These are phyloP conservation scores for Pterocles orientalis DNA, from an alignment of 2,113 vertebrate genomes.

Conservation along the genomic window DNA sequence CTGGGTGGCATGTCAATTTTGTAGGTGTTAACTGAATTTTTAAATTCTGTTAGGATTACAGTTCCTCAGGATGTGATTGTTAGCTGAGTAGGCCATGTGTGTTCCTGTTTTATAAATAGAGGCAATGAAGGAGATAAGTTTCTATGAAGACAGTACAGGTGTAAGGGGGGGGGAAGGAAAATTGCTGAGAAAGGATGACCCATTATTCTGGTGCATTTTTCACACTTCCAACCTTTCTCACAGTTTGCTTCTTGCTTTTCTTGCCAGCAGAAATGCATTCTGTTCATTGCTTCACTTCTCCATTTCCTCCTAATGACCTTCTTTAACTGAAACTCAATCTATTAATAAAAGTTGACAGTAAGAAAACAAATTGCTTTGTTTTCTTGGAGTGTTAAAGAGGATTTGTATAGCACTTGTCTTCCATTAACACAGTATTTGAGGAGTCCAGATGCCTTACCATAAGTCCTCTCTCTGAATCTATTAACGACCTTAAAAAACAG, in stretches of 20 bases:
- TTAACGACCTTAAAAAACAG: neutral
- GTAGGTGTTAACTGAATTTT: neutral
- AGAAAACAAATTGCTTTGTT: conserved; percentile 40
- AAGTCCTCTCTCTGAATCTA: conserved; percentile 10
- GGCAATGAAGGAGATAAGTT: neutral
- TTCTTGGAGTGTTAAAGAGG: neutral
- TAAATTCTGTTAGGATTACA: neutral
- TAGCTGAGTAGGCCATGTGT: neutral
- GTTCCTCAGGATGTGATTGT: neutral
- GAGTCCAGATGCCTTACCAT: conserved; percentile 22
- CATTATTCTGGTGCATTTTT: conserved; percentile 44
- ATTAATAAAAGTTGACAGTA: conserved; percentile 38
- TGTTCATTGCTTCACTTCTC: neutral
- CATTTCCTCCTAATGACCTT: conserved; percentile 43
- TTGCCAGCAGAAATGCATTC: conserved; percentile 43
- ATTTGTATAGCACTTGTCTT: conserved; percentile 37
- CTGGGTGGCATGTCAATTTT: neutral
- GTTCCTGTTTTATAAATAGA: neutral
- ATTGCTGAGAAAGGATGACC: neutral
- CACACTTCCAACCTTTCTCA: conserved; percentile 31
- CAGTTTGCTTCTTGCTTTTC: conserved; percentile 20
- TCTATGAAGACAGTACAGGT: neutral
- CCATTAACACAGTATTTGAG: conserved; percentile 26
- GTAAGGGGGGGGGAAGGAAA: neutral
- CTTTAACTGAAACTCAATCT: conserved; percentile 16